Evolutionary conservation across 2,113 vertebrate species (phyloP).

Genomic region (Chaenogobius annularis): DNA sequence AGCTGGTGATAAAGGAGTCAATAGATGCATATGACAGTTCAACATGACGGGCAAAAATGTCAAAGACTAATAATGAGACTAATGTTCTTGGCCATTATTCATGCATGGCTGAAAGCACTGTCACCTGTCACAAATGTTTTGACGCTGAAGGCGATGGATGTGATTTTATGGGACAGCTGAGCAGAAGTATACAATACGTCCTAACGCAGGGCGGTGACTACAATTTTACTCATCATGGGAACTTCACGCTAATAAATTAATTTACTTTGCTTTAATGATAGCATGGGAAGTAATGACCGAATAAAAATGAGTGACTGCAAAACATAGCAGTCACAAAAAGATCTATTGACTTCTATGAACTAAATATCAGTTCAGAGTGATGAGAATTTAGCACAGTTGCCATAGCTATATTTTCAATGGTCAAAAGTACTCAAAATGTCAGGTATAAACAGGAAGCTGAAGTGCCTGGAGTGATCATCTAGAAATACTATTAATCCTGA

Average conservation of each 20-base stretch:
- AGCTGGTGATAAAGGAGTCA: slow-evolving; percentile 19
- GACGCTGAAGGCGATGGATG: slow-evolving; percentile 24
- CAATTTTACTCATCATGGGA: slow-evolving; percentile 6
- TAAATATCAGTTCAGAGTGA: no score
- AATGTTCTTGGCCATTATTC: slow-evolving; percentile 13
- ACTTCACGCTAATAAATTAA: not conserved
- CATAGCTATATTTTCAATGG: not conserved
- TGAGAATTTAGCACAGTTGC: no score
- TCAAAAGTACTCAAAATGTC: not conserved
- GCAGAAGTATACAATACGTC: not conserved
- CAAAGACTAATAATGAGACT: not conserved
- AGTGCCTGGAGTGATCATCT: not conserved
- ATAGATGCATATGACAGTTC: not conserved
- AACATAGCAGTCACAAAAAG: not conserved
- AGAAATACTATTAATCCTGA: not conserved
- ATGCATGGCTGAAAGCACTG: slow-evolving; percentile 22
- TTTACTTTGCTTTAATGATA: not conserved
- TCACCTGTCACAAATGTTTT: slow-evolving; percentile 53
- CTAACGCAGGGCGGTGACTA: not conserved
- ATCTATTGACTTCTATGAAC: not conserved
- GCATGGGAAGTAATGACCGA: not conserved
- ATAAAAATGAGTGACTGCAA: not conserved
- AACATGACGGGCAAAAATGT: not conserved
- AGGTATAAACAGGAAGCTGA: not conserved
- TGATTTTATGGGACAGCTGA: slow-evolving; percentile 25